A percentile compares a stretch with the other conserved stretches of the same genome.
phyloP scores from a whole-genome alignment of 64 coral and sea anemone species.

The Pocillopora verrucosa region DNA sequence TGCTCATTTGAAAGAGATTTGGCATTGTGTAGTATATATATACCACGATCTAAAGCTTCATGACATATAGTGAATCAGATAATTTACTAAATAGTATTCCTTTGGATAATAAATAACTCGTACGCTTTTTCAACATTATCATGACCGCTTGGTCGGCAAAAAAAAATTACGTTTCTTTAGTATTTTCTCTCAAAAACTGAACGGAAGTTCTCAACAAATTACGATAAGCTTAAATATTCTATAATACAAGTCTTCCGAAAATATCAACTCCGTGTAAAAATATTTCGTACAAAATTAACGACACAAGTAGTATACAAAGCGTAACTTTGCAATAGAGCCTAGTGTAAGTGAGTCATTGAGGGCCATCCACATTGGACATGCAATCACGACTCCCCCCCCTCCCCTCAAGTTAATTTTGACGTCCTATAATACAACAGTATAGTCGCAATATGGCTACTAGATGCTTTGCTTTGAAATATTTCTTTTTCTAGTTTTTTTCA shows the following conservation, averaged over 20 bases:
- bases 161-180: slow-evolving; percentile 10
- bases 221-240: slow-evolving; percentile 66
- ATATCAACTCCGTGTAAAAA: slow-evolving; percentile 85
- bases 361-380: neutral
- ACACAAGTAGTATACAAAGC: slow-evolving; percentile 41
- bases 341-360: neutral
- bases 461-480: slow-evolving; percentile 12
- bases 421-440: neutral
- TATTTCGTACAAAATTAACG: slow-evolving; percentile 87
- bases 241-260: slow-evolving; percentile 78
- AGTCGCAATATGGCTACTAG: neutral
- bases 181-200: slow-evolving; percentile 35
- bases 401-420: neutral
- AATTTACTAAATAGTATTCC: slow-evolving; percentile 42
- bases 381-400: neutral
- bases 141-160: slow-evolving; percentile 29
- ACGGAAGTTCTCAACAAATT: slow-evolving; percentile 49
- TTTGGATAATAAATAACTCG: slow-evolving; percentile 50
- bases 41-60: slow-evolving; percentile 32
- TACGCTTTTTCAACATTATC: slow-evolving; percentile 30
- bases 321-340: neutral
- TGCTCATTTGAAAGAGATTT: slow-evolving; percentile 8
- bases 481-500: neutral
- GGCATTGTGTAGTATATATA: slow-evolving; percentile 31
- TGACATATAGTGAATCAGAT: slow-evolving; percentile 21